A percentile compares a stretch with the other conserved stretches of the same genome.
Evolutionary conservation across 2,113 vertebrate genomes (phyloP).

Genomic region (Calidris pygmaea): DNA sequence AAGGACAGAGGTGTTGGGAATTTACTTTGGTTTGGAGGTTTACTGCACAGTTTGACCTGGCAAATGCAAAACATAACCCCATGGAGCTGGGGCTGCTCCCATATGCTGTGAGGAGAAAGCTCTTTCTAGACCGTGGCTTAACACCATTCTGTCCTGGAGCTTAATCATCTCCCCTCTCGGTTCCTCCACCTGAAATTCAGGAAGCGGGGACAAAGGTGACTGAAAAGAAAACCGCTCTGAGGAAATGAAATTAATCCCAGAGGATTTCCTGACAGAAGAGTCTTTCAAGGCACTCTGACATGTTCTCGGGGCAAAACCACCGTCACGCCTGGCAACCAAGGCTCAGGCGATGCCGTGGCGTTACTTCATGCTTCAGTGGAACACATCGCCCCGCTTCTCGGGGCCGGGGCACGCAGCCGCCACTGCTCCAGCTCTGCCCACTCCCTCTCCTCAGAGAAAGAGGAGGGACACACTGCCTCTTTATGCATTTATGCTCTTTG

Average conservation of each 20-base stretch:
- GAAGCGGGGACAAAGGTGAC: not conserved
- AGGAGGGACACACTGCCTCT: not conserved
- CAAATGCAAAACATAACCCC: not conserved
- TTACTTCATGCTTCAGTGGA: not conserved
- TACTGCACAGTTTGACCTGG: not conserved
- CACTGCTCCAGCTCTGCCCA: not conserved
- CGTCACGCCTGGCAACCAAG: not conserved
- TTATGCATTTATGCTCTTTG: not conserved
- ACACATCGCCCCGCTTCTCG: accelerated
- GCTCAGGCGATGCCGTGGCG: not conserved
- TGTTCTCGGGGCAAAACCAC: not conserved
- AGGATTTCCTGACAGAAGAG: slow-evolving; percentile 36
- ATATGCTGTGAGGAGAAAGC: not conserved
- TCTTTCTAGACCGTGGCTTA: not conserved
- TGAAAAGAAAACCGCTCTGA: not conserved
- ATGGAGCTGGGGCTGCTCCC: not conserved
- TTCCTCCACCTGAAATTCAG: not conserved
- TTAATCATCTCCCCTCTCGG: not conserved
- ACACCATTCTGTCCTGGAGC: not conserved
- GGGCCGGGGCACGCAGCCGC: not conserved
- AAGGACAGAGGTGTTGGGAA: not conserved
- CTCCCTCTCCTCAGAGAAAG: not conserved
- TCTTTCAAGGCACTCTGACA: slow-evolving; percentile 12
- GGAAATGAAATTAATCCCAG: slow-evolving; percentile 31
- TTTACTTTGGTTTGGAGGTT: not conserved